These are phyloP conservation scores for Prunella himalayana DNA, from an alignment of 2,113 vertebrate species.

Conservation along the genomic window DNA sequence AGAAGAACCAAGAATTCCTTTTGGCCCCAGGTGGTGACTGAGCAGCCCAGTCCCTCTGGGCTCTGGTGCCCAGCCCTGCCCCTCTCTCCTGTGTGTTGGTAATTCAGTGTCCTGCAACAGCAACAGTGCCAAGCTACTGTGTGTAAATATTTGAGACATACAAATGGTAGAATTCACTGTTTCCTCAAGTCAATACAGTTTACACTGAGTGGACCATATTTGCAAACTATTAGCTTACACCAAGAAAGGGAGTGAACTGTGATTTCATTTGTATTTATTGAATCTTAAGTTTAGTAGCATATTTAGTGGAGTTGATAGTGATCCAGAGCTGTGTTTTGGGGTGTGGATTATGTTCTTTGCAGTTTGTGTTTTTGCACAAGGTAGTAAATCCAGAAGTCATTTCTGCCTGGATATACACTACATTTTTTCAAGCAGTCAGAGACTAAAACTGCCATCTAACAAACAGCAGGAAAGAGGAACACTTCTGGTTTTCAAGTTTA, in stretches of 20 bases:
- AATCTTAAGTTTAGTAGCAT: not conserved
- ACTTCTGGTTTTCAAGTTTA: not conserved
- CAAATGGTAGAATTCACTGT: not conserved
- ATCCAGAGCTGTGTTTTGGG: not conserved
- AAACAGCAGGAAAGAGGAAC: not conserved
- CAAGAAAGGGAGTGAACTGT: not conserved
- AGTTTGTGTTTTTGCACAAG: slow-evolving; percentile 32
- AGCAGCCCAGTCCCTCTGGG: not conserved
- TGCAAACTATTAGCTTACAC: slow-evolving; percentile 26
- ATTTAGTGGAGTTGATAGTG: not conserved
- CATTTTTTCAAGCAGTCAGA: slow-evolving; percentile 9
- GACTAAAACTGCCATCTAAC: slow-evolving; percentile 18
- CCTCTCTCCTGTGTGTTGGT: not conserved
- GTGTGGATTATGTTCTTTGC: not conserved
- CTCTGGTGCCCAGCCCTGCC: not conserved
- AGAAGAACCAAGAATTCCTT: not conserved
- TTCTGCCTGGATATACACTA: not conserved
- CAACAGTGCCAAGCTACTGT: slow-evolving; percentile 36
- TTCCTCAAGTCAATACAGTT: slow-evolving; percentile 56
- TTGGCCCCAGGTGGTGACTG: not conserved
- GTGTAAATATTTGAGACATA: slow-evolving; percentile 12
- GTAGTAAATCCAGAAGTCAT: not conserved
- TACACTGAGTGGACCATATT: slow-evolving; percentile 59
- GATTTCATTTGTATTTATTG: slow-evolving; percentile 17
- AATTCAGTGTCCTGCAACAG: not conserved